Conservation (phyloP, 2,888 invertebrate genomes). For the Drosophila multiciliata region DNA sequence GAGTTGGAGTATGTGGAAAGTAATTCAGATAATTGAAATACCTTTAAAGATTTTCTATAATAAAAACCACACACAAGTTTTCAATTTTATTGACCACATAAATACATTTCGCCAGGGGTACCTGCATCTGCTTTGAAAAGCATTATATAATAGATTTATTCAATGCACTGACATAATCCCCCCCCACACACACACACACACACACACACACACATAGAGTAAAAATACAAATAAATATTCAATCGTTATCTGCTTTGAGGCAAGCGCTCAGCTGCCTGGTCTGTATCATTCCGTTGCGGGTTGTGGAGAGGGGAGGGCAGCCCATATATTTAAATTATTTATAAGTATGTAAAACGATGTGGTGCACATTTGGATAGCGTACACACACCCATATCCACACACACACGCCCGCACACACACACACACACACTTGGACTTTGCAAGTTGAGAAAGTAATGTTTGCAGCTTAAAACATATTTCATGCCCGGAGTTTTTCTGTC, state of each 20-base stretch:
- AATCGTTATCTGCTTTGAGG: conserved; percentile 47
- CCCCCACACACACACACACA: conserved; percentile 4
- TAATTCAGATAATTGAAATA: conserved; percentile 5
- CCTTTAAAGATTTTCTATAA: conserved; percentile 4
- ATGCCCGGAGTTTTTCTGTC: conserved; percentile 55
- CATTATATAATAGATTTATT: conserved; percentile 17
- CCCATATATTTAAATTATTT: conserved; percentile 61
- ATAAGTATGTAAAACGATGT: conserved; percentile 68
- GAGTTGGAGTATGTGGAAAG: neutral
- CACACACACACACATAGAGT: neutral
- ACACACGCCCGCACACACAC: neutral
- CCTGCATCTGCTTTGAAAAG: conserved; percentile 26
- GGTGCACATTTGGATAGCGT: conserved; percentile 43
- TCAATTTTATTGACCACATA: conserved; percentile 34
- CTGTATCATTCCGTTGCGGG: neutral
- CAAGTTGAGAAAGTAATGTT: conserved; percentile 44
- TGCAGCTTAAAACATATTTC: conserved; percentile 51
- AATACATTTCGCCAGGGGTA: conserved; percentile 4
- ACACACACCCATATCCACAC: neutral
- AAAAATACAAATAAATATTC: conserved; percentile 51
- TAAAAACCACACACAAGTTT: neutral
- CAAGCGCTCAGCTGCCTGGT: conserved; percentile 2
- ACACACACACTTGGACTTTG: conserved; percentile 14
- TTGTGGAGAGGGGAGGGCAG: neutral
- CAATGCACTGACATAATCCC: conserved; percentile 38